Conservation (phyloP, 2,113 vertebrate genomes). For the Glaucidium brasilianum region DNA sequence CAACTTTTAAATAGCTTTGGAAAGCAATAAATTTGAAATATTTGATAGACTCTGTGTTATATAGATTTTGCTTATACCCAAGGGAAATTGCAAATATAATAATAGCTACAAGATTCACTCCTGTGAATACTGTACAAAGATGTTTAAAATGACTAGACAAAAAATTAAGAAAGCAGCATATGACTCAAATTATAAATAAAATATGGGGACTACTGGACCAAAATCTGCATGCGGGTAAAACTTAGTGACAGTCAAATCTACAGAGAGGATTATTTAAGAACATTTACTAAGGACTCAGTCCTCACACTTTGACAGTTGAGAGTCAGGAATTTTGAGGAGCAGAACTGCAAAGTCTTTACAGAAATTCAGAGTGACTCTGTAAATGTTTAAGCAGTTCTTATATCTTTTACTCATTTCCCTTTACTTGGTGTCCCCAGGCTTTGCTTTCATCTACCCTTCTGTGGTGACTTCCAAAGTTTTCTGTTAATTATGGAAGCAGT, state of each 20-base stretch:
- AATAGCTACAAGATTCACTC: neutral
- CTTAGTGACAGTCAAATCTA: neutral
- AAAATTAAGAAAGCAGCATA: conserved; percentile 31
- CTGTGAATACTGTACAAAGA: neutral
- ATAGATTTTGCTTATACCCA: neutral
- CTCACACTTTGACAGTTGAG: neutral
- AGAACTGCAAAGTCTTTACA: neutral
- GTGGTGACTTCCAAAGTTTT: neutral
- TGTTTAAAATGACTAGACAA: conserved; percentile 46
- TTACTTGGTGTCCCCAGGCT: neutral
- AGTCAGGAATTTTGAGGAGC: neutral
- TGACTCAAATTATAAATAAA: conserved; percentile 34
- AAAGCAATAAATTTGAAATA: neutral
- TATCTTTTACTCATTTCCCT: neutral
- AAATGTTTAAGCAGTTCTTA: neutral
- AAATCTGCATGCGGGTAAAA: neutral
- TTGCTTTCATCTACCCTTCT: neutral
- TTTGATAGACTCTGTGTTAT: neutral
- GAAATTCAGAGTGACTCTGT: neutral
- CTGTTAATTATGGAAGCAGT: neutral
- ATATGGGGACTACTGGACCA: neutral
- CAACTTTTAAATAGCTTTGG: neutral
- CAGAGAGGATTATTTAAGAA: neutral
- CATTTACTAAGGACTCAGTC: neutral
- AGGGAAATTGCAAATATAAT: neutral